phyloP scores from a whole-genome alignment of 1,140 invertebrate genomes.

The Cephus cinctus region DNA sequence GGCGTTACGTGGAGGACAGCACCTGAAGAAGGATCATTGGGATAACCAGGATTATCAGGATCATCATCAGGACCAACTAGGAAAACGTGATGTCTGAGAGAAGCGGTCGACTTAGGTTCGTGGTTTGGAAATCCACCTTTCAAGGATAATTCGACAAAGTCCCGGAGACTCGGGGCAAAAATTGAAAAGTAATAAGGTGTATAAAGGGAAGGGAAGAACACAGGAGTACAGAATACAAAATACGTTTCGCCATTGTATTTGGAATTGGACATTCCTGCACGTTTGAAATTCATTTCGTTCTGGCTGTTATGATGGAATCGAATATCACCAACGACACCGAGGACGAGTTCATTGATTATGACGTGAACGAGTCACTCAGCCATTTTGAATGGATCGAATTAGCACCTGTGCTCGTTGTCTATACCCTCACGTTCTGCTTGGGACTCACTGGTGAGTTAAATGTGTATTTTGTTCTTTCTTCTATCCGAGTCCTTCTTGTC shows the following conservation, averaged over 20 bases:
- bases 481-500: neutral
- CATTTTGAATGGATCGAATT: slow-evolving; percentile 60
- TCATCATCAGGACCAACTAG: no score
- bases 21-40: no score
- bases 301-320: neutral
- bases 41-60: no score
- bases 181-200: neutral
- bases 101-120: no score
- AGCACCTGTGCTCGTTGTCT: slow-evolving; percentile 62
- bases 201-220: neutral
- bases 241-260: neutral
- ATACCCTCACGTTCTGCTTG: slow-evolving; percentile 63
- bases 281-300: neutral
- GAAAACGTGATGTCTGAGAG: no score
- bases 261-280: neutral
- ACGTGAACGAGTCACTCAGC: slow-evolving; percentile 45
- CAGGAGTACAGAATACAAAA: neutral
- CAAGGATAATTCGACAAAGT: neutral
- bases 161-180: neutral
- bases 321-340: slow-evolving; percentile 29
- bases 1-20: no score
- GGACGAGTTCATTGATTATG: slow-evolving; percentile 46
- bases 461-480: neutral
- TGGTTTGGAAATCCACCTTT: no score
- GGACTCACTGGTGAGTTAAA: slow-evolving; percentile 62